Evolutionary conservation across 2,888 invertebrate genomes (phyloP).

Genomic region (Baronia brevicornis): DNA sequence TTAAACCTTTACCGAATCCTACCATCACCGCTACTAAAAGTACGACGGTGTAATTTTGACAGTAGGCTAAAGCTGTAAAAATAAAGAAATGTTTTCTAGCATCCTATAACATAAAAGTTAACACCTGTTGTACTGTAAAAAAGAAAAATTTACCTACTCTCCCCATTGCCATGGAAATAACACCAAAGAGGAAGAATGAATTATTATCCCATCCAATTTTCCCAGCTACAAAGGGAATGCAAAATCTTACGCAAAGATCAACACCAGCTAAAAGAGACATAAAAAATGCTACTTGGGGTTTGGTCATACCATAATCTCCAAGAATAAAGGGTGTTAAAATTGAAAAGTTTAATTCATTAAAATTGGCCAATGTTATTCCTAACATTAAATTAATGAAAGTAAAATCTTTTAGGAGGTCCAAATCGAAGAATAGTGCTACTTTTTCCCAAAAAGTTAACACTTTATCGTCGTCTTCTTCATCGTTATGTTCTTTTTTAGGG

Average conservation of each 20-base stretch:
- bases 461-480: conserved; percentile 36
- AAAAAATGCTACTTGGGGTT: conserved; percentile 77
- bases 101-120: conserved; percentile 2
- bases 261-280: conserved; percentile 81
- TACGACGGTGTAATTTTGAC: conserved; percentile 71
- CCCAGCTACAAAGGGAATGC: conserved; percentile 80
- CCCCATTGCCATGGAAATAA: conserved; percentile 79
- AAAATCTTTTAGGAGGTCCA: conserved; percentile 80
- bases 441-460: conserved; percentile 68
- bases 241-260: conserved; percentile 79
- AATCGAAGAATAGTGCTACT: conserved; percentile 79
- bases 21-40: conserved; percentile 78
- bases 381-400: conserved; percentile 82
- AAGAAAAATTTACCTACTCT: conserved; percentile 71
- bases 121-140: conserved; percentile 3
- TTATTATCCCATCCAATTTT: conserved; percentile 82
- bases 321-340: conserved; percentile 83
- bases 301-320: conserved; percentile 78
- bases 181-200: conserved; percentile 81
- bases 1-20: conserved; percentile 81
- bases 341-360: conserved; percentile 83
- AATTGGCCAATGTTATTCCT: conserved; percentile 82
- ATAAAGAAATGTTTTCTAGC: conserved; percentile 17
- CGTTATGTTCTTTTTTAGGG: conserved; percentile 26
- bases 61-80: conserved; percentile 76